phyloP scores from a whole-genome alignment of 2,797 vertebrate species.

The Potorous gilbertii region DNA sequence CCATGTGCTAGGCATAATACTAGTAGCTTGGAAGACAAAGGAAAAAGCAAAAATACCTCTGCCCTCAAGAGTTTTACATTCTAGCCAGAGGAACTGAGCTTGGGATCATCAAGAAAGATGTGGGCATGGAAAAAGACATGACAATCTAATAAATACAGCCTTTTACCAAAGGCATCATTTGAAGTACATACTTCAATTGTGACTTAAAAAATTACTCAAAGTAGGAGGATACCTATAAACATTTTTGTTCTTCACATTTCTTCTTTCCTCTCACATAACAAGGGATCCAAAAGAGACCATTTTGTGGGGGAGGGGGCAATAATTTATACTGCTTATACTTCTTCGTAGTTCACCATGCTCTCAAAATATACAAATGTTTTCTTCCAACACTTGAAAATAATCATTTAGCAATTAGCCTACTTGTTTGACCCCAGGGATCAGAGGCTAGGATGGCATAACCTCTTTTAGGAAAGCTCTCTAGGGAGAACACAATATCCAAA shows the following conservation, averaged over 20 bases:
- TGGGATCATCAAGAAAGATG: background rate
- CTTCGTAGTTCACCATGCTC: background rate
- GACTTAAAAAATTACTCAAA: background rate
- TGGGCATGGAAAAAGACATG: background rate
- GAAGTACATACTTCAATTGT: background rate
- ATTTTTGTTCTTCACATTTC: background rate
- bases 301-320: background rate
- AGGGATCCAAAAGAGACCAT: background rate
- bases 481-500: slow-evolving; percentile 24
- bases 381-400: slow-evolving; percentile 31
- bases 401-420: background rate
- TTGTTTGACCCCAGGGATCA: background rate
- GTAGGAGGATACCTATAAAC: background rate
- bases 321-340: slow-evolving; percentile 7
- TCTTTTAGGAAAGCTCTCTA: slow-evolving; percentile 2
- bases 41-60: background rate
- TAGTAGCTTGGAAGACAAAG: background rate
- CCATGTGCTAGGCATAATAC: background rate
- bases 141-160: background rate
- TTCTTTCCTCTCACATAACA: background rate
- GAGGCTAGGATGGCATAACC: background rate
- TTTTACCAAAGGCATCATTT: background rate
- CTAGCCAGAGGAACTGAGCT: background rate
- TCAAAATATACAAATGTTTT: slow-evolving; percentile 26
- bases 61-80: background rate